These are phyloP conservation scores for Fukomys damarensis DNA, from an alignment of 2,113 vertebrate species.

Conservation along the genomic window DNA sequence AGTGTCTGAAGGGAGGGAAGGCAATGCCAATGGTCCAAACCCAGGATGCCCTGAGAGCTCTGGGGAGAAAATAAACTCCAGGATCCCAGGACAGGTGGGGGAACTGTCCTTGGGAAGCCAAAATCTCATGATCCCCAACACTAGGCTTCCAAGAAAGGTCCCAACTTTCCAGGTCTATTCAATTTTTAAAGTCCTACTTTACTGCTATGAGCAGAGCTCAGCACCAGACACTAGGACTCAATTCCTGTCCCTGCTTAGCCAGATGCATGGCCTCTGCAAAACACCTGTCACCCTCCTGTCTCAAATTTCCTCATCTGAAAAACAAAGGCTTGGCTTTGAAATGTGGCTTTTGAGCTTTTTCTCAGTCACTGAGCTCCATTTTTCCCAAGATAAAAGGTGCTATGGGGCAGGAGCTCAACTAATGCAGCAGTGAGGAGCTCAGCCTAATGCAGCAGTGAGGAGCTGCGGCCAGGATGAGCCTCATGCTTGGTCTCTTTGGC, in stretches of 20 bases:
- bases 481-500: not conserved
- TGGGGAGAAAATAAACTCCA: not conserved
- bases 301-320: not conserved
- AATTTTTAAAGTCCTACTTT: not conserved
- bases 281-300: not conserved
- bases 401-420: not conserved
- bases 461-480: not conserved
- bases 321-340: not conserved
- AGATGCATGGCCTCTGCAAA: not conserved
- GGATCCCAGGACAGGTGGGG: not conserved
- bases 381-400: not conserved
- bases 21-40: not conserved
- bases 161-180: not conserved
- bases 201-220: not conserved
- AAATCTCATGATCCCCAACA: not conserved
- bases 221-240: not conserved
- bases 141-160: not conserved
- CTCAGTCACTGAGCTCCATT: not conserved
- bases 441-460: not conserved
- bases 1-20: rapidly evolving
- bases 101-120: not conserved
- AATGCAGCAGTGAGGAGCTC: not conserved
- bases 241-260: not conserved
- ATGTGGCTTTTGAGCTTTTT: not conserved
- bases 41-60: not conserved